Evolutionary conservation across 92 coral and sea anemone genomes (phyloP).

Genomic region (Epizoanthus illoricatus): DNA sequence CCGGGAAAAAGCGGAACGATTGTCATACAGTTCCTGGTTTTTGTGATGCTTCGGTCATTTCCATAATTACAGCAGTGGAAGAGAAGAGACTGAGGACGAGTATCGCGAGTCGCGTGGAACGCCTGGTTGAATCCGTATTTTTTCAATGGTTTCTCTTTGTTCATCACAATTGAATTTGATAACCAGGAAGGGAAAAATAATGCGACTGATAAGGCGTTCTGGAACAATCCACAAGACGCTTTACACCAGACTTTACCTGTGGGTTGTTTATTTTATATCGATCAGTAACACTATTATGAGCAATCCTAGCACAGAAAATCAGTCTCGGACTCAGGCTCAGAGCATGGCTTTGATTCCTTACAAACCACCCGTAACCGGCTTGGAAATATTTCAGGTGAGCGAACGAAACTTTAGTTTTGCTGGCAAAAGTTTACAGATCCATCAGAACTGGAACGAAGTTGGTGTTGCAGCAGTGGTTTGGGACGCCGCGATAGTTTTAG

Average conservation of each 20-base stretch:
- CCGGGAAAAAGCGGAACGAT: background rate
- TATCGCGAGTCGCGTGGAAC: background rate
- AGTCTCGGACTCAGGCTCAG: constrained; percentile 12
- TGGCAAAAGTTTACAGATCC: constrained; percentile 69
- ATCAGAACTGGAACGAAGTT: constrained; percentile 87
- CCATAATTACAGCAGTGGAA: background rate
- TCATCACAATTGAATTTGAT: background rate
- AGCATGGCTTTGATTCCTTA: constrained; percentile 82
- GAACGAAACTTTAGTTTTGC: constrained; percentile 78
- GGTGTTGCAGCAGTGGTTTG: constrained; percentile 99
- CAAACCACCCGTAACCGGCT: constrained; percentile 65
- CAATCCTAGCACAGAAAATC: constrained; percentile 11
- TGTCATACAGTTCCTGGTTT: background rate
- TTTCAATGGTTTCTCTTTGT: constrained; percentile 1
- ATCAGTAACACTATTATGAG: constrained; percentile 8
- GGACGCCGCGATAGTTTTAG: constrained; percentile 95
- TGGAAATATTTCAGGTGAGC: constrained; percentile 66
- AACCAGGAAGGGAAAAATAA: background rate
- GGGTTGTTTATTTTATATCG: background rate
- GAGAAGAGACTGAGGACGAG: constrained; percentile 24
- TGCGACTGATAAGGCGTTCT: background rate
- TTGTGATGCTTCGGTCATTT: background rate
- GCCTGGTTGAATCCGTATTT: constrained; percentile 28
- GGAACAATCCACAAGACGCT: background rate
- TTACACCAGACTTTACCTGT: background rate